Conservation (phyloP, 2,113 vertebrate species). For the Protomyctophum bolini region DNA sequence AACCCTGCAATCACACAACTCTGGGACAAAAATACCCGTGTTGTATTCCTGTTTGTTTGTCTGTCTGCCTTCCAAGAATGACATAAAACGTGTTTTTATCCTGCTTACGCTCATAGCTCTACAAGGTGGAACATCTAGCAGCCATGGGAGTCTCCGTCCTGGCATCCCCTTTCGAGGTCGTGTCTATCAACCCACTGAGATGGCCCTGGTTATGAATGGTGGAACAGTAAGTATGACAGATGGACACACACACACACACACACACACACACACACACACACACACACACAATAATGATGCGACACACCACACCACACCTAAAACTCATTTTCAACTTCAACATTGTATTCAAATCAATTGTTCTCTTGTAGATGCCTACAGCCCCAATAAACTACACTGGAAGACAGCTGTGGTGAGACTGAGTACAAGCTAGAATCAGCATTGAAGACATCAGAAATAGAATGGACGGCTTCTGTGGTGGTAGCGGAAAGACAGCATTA, state of each 20-base stretch:
- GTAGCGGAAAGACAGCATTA: conserved; percentile 13
- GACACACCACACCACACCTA: too few relatives aligned
- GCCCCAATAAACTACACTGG: conserved; percentile 97
- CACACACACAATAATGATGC: neutral
- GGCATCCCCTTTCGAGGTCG: conserved; percentile 93
- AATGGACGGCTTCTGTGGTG: neutral
- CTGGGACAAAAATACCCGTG: neutral
- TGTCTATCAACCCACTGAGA: conserved; percentile 98
- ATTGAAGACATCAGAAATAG: conserved; percentile 17
- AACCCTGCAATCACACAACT: neutral
- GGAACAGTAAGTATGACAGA: conserved; percentile 88
- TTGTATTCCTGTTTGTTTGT: conserved; percentile 6
- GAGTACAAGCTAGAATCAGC: neutral
- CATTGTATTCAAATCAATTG: neutral
- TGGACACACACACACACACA: too few relatives aligned
- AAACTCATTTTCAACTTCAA: neutral
- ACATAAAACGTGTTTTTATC: neutral
- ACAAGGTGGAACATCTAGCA: conserved; percentile 85
- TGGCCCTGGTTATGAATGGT: conserved; percentile 96
- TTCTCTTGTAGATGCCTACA: conserved; percentile 89
- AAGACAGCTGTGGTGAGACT: conserved; percentile 92
- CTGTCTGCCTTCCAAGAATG: neutral
- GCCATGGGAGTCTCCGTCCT: conserved; percentile 83
- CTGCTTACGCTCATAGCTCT: conserved; percentile 75
- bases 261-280: neutral